Percentiles rank a stretch among this genome's conserved stretches.
phyloP scores from a whole-genome alignment of 2,888 invertebrate genomes.

The Eustalomyia histrio region DNA sequence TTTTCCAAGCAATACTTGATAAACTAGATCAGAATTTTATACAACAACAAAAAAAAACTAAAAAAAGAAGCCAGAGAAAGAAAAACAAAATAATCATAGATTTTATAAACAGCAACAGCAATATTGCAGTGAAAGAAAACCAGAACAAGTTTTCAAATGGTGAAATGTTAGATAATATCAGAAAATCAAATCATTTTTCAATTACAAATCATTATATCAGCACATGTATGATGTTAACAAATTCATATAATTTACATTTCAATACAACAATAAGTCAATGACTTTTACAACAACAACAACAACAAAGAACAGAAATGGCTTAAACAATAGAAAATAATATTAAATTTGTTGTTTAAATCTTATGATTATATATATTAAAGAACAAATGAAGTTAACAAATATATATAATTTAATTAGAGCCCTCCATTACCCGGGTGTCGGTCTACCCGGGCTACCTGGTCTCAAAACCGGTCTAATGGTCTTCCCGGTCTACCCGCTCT shows the following conservation, averaged over 20 bases:
- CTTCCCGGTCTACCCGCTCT: too few species aligned
- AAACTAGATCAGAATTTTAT: slow-evolving; percentile 53
- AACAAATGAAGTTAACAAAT: too few species aligned
- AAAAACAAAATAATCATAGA: neutral
- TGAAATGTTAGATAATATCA: slow-evolving; percentile 58
- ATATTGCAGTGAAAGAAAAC: neutral
- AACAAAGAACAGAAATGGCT: too few species aligned
- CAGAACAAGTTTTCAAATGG: slow-evolving; percentile 54
- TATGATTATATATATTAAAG: slow-evolving; percentile 1
- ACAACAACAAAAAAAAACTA: too few species aligned
- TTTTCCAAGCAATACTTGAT: neutral
- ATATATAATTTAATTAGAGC: too few species aligned
- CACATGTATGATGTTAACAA: slow-evolving; percentile 4
- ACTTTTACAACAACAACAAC: slow-evolving; percentile 13
- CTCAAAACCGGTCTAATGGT: too few species aligned
- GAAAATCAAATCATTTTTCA: slow-evolving; percentile 19
- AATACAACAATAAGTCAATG: slow-evolving; percentile 55
- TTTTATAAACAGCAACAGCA: too few species aligned
- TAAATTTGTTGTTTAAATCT: slow-evolving; percentile 41
- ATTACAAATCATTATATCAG: slow-evolving; percentile 44
- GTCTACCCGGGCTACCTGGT: too few species aligned
- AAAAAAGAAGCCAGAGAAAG: neutral
- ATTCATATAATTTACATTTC: slow-evolving; percentile 57
- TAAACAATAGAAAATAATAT: too few species aligned
- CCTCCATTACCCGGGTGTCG: too few species aligned